Evolutionary conservation across 2,797 vertebrate species (phyloP), one percentile per base, ranked within the genome.

Genomic region (Anguilla pacifica): DNA sequence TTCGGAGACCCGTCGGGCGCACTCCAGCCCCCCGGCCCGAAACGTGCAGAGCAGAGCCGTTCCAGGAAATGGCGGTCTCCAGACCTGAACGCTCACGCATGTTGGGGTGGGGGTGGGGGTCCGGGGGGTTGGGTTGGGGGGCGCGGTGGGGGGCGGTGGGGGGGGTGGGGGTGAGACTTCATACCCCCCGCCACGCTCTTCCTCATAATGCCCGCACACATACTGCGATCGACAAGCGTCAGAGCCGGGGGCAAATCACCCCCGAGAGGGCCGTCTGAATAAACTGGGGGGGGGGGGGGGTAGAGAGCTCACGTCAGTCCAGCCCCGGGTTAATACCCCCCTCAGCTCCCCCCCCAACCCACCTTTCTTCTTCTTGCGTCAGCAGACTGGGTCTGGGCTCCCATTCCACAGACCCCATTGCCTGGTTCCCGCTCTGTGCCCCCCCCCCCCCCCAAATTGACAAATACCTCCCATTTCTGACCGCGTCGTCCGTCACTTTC

Each of bases 51-150:
- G 35, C 35, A 35, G 25, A 87, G 67, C 28, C 61, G 46, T 53
- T 83, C 59, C 79, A 70, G 86, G 81, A 83, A 87, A 87, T 6
- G 17, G 59, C 59, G 9, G 57, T 51, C 57, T 82, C 79, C 57
- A 87, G 59, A 67, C 79, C 57, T 53, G 86, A 87, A 83, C 15
- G 43, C 86, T 55, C 79, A 53, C 59, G 35, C 11, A 51, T 49
- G 86, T 28, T 1, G 9, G 31, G 31, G 31, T 0, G 31, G 31
- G 31, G 31, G 31, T 0, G 31, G 31, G 31, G 31, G 31, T 31
- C 31, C 31, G 31, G 31, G 31, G 31, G 31, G 31, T 31, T 31
- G 31, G 31, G 31, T 31, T 31, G 31, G 31, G 31, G 31, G 31
- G 31, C 31, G 31, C 31, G 31, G 31, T 31, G 31, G 31, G 31